phyloP scores from a whole-genome alignment of 2,888 invertebrate genomes.

The Thyatira batis region DNA sequence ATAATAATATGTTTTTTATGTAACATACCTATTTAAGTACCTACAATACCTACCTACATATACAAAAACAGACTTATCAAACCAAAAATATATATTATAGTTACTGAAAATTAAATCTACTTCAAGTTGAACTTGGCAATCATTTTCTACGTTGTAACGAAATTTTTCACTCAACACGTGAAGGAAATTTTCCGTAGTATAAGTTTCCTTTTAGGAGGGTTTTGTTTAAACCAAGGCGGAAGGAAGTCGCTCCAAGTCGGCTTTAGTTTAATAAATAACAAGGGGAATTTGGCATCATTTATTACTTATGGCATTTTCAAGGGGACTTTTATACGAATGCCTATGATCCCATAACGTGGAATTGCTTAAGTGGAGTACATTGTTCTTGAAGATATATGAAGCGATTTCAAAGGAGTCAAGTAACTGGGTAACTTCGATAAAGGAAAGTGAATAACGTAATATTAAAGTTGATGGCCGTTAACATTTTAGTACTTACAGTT shows the following conservation, averaged over 20 bases:
- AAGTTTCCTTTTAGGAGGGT: slow-evolving; percentile 51
- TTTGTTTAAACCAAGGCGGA: slow-evolving; percentile 35
- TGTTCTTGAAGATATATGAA: neutral
- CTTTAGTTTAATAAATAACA: slow-evolving; percentile 51
- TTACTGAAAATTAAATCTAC: too few relatives aligned
- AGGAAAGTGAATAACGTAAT: neutral
- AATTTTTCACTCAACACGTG: slow-evolving; percentile 10
- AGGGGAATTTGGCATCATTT: slow-evolving; percentile 37
- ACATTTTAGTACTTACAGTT: neutral
- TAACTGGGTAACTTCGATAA: neutral
- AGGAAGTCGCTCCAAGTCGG: slow-evolving; percentile 34
- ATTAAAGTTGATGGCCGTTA: neutral
- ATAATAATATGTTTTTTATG: too few relatives aligned
- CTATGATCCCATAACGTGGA: slow-evolving; percentile 13
- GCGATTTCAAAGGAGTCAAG: neutral
- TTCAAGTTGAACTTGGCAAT: neutral
- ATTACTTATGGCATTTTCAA: slow-evolving; percentile 44
- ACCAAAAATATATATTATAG: too few relatives aligned
- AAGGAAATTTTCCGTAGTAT: slow-evolving; percentile 24
- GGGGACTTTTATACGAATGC: slow-evolving; percentile 21
- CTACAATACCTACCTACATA: too few relatives aligned
- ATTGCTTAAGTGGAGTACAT: slow-evolving; percentile 20
- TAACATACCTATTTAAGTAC: too few relatives aligned
- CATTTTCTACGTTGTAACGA: neutral
- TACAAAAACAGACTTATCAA: neutral